A percentile compares a stretch with the other conserved stretches of the same genome.
These are phyloP conservation scores for Barbus barbus DNA, from an alignment of 2,113 vertebrate species.

Conservation along the genomic window DNA sequence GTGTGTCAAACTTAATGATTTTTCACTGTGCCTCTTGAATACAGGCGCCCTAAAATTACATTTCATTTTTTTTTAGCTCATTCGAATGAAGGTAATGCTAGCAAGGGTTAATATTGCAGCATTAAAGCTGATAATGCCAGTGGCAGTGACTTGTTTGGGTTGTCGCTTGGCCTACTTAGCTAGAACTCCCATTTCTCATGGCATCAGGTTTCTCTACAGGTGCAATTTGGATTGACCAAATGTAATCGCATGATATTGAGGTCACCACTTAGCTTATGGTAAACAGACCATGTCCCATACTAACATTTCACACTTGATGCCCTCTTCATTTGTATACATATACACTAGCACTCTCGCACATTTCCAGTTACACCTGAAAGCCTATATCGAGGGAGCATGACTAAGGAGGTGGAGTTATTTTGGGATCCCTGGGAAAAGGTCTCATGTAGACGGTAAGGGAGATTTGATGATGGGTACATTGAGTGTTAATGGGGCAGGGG, in stretches of 20 bases:
- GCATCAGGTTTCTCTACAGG: conserved; percentile 10
- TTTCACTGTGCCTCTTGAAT: background rate
- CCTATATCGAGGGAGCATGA: conserved; percentile 15
- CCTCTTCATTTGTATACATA: background rate
- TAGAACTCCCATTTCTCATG: conserved; percentile 9
- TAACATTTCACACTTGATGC: background rate
- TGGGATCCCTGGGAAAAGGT: conserved; percentile 2
- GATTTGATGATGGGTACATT: background rate
- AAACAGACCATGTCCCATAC: background rate
- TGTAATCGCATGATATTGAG: background rate
- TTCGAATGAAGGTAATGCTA: background rate
- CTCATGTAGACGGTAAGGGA: conserved; percentile 3
- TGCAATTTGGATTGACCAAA: background rate
- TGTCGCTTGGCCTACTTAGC: background rate
- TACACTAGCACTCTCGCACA: background rate
- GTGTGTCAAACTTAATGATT: conserved; percentile 26
- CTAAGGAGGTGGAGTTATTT: conserved; percentile 34
- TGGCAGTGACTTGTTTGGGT: background rate
- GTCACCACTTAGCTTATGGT: background rate
- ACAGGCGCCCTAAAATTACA: background rate
- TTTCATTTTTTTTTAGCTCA: background rate
- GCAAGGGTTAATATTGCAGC: background rate
- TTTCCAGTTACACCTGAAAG: conserved; percentile 29
- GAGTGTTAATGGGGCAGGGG: conserved; percentile 15
- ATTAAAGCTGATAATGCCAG: background rate